phyloP scores from a whole-genome alignment of 2,888 invertebrate species.

The Mythimna loreyi region DNA sequence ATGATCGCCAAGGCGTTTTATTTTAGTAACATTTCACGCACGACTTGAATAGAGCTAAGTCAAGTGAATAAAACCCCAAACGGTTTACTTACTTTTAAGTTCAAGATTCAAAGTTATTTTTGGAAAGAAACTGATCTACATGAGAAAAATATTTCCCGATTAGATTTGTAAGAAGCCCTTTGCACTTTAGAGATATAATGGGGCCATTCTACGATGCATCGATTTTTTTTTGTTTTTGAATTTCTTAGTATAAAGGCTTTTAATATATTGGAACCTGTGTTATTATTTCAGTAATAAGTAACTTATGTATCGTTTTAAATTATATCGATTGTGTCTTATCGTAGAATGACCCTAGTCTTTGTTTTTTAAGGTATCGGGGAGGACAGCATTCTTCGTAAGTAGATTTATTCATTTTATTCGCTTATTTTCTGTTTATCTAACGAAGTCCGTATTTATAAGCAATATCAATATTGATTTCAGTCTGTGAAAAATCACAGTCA shows the following conservation, averaged over 20 bases:
- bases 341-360: slow-evolving; percentile 57
- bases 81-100: slow-evolving; percentile 25
- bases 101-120: not conserved
- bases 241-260: no score
- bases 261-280: no score
- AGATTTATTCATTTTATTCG: slow-evolving; percentile 19
- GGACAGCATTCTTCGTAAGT: slow-evolving; percentile 57
- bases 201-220: slow-evolving; percentile 46
- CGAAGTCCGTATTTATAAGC: not conserved
- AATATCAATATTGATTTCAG: not conserved
- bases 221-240: no score
- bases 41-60: slow-evolving; percentile 21
- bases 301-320: not conserved
- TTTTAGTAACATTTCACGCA: not conserved
- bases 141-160: not conserved
- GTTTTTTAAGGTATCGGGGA: slow-evolving; percentile 56
- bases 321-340: slow-evolving; percentile 37
- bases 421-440: not conserved
- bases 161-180: not conserved
- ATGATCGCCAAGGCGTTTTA: not conserved
- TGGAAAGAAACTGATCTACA: not conserved
- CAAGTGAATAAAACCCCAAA: slow-evolving; percentile 18
- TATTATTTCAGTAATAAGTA: not conserved
- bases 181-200: not conserved
- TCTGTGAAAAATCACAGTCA: not conserved